A percentile compares a stretch with the other conserved stretches of the same genome.
Conservation (phyloP, 2,113 vertebrate genomes). For the Lepus timidus region DNA sequence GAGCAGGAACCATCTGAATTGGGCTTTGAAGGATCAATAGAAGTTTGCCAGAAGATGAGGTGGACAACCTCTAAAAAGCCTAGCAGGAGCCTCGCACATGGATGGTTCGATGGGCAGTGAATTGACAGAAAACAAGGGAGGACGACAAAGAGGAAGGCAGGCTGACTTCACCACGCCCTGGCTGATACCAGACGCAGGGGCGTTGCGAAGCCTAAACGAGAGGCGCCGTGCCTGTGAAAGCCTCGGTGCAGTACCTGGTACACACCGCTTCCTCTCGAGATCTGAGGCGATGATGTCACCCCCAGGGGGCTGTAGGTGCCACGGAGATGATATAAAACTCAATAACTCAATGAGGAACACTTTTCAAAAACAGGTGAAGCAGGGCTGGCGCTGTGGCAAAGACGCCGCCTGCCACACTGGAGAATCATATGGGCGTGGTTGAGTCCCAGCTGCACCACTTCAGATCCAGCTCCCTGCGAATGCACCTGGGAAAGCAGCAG, state of each 20-base stretch:
- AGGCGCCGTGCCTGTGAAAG: background rate
- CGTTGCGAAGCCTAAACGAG: background rate
- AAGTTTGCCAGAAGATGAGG: background rate
- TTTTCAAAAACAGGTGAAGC: background rate
- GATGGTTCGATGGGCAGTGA: background rate
- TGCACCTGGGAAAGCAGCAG: too few species aligned
- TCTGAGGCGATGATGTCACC: background rate
- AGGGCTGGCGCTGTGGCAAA: too few species aligned
- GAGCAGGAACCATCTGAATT: background rate
- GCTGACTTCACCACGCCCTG: background rate
- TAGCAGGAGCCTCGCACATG: background rate
- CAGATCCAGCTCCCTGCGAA: too few species aligned
- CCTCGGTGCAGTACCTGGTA: background rate
- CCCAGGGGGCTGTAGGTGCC: background rate
- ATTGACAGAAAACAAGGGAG: background rate
- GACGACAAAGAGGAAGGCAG: background rate
- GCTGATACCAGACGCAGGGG: background rate
- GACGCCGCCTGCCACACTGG: too few species aligned
- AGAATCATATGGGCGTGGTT: too few species aligned
- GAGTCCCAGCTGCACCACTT: too few species aligned
- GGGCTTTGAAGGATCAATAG: slow-evolving; percentile 37
- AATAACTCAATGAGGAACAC: background rate
- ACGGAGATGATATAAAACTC: slow-evolving; percentile 14
- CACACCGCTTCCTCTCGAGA: background rate
- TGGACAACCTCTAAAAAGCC: background rate